Evolutionary conservation across 2,888 invertebrate genomes (phyloP), one percentile per base, ranked within the genome.

Genomic region (Endomychus coccineus): DNA sequence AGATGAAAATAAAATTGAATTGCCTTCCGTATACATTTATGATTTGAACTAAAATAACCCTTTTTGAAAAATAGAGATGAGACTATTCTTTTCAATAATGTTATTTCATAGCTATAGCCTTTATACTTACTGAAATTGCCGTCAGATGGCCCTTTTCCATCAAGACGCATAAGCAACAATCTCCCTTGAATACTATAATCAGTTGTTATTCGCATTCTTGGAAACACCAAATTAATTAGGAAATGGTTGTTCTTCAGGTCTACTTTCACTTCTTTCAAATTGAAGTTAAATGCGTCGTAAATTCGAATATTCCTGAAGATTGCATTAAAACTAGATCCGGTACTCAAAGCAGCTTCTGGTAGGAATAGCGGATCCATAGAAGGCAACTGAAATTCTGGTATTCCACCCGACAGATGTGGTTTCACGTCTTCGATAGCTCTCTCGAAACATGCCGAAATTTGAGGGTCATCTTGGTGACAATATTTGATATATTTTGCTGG

Each of bases 151-250:
- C 83, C 83, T 2, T 72, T 68, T 16, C 83, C 83, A n/a, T 71
- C 65, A 19, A 84, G 71, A 0, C 82, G 80, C 54, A 84, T 58
- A 73, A 83, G 72, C 47, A 84, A 66, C 12, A 84, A 67, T 48
- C 75, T 75, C 6, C 84, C 84, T 6, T 71, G 62, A 14, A 83
- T 64, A 5, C 64, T 66, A 59, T 84, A 84, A 33, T 71, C 64
- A 0, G 78, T 73, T 19, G 66, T 70, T 69, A 81, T 72, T 27
- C 69, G 67, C 21, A 84, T 53, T 27, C 71, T 68, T 0, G 82
- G 80, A 21, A 84, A 73, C 24, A 63, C 65, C 11, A 83, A 48
- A 22, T 72, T 72, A 4, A 78, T 62, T 0, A 69, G 59, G 7
- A 81, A 65, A 39, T 68, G 62, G 31, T 75, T 68, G 12, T 69